Conservation (phyloP, 2,113 vertebrate species). For the Phocoena sinus region DNA sequence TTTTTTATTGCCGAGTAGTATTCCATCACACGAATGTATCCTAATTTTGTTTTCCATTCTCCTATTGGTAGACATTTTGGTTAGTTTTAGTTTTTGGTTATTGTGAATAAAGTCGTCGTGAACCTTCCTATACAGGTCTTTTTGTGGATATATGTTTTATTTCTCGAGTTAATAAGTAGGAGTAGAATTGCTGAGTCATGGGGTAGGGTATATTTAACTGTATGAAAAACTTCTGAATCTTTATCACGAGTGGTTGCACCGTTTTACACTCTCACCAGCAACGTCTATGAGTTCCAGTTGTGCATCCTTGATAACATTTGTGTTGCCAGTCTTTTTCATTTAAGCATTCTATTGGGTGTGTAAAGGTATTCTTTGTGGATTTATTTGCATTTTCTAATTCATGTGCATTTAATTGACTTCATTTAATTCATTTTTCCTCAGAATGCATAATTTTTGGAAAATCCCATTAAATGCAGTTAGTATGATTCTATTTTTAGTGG, state of each 20-base stretch:
- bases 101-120: neutral
- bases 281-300: neutral
- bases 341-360: neutral
- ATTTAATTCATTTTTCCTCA: neutral
- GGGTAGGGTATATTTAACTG: neutral
- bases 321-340: neutral
- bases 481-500: neutral
- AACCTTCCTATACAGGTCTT: neutral
- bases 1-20: neutral
- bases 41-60: neutral
- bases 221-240: neutral
- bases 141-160: neutral
- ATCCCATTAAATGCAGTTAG: neutral
- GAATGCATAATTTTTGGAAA: neutral
- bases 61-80: neutral
- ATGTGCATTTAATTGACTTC: slow-evolving; percentile 5
- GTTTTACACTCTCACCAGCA: neutral
- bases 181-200: neutral
- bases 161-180: neutral
- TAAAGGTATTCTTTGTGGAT: neutral
- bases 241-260: neutral
- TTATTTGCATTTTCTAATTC: slow-evolving; percentile 9
- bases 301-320: neutral
- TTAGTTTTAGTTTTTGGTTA: neutral
- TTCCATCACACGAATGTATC: neutral